These are phyloP conservation scores for Gymnothorax javanicus DNA, from an alignment of 2,797 vertebrate genomes.

Conservation along the genomic window DNA sequence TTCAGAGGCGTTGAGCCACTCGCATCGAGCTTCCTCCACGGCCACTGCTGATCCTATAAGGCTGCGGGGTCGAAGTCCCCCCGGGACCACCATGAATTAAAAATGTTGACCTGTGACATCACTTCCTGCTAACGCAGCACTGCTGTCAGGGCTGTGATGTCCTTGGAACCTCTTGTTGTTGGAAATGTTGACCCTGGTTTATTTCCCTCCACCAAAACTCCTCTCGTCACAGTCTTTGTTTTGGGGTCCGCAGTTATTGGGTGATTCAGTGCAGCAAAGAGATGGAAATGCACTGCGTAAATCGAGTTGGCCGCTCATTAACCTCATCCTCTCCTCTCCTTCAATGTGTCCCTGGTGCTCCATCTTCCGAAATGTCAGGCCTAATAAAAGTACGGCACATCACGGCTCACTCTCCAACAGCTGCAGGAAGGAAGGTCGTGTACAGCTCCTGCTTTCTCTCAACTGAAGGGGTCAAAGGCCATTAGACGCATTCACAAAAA, in stretches of 20 bases:
- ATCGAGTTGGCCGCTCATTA: constrained; percentile 69
- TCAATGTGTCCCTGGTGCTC: constrained; percentile 66
- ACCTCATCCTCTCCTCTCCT: constrained; percentile 63
- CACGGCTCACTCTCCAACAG: constrained; percentile 76
- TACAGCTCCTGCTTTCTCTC: constrained; percentile 70
- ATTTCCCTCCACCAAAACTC: constrained; percentile 37
- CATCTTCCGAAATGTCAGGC: constrained; percentile 68
- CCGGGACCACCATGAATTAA: constrained; percentile 54
- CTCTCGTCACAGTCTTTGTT: constrained; percentile 48
- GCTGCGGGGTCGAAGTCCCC: constrained; percentile 63
- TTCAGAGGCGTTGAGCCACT: constrained; percentile 47
- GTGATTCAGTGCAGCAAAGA: constrained; percentile 47
- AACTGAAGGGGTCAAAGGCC: constrained; percentile 69
- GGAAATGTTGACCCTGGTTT: constrained; percentile 34
- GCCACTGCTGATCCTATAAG: constrained; percentile 59
- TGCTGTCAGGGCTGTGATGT: constrained; percentile 57
- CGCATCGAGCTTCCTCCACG: constrained; percentile 51
- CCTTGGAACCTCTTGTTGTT: constrained; percentile 50
- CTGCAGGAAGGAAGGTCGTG: constrained; percentile 75
- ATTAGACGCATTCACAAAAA: constrained; percentile 64
- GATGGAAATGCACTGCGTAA: constrained; percentile 55
- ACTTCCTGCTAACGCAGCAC: constrained; percentile 64
- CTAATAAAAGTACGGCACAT: constrained; percentile 72
- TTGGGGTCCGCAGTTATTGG: constrained; percentile 48
- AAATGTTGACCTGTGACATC: constrained; percentile 70